Conservation (phyloP, 2,113 vertebrate species). For the Electrona antarctica region DNA sequence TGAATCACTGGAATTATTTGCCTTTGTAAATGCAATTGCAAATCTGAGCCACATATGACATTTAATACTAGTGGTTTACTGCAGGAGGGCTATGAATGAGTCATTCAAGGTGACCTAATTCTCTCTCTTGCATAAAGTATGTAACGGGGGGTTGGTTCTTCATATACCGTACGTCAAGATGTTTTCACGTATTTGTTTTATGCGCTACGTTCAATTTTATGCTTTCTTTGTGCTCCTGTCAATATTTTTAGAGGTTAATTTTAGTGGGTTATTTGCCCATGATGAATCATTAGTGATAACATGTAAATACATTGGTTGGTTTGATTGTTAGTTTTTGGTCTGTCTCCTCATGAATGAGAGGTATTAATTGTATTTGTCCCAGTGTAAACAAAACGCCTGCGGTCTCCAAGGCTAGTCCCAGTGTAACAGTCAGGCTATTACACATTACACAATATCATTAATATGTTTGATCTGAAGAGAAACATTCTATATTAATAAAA, state of each 20-base stretch:
- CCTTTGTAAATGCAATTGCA: conserved; percentile 60
- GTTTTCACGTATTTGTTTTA: conserved; percentile 43
- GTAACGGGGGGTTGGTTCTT: background rate
- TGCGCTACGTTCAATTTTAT: conserved; percentile 40
- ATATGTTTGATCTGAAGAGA: conserved; percentile 19
- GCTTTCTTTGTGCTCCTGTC: conserved; percentile 49
- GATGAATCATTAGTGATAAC: conserved; percentile 46
- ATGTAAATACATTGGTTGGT: conserved; percentile 55
- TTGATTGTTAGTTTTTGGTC: background rate
- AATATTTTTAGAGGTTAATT: conserved; percentile 49
- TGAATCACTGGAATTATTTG: conserved; percentile 67
- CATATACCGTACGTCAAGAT: conserved; percentile 18
- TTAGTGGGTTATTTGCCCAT: conserved; percentile 45
- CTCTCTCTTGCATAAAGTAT: background rate
- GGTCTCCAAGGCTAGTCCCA: background rate
- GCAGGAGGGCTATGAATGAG: background rate
- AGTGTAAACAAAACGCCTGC: conserved; percentile 14
- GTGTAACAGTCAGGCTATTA: conserved; percentile 43
- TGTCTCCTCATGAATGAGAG: conserved; percentile 4
- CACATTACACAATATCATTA: conserved; percentile 40
- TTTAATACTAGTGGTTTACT: conserved; percentile 20
- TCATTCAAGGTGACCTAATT: conserved; percentile 7
- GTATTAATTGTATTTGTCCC: conserved; percentile 23
- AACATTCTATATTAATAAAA: conserved; percentile 14
- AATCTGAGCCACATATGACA: conserved; percentile 64